Base-by-base conservation (phyloP, 2,888 invertebrate species). In the Drosophila sordidula region DNA sequence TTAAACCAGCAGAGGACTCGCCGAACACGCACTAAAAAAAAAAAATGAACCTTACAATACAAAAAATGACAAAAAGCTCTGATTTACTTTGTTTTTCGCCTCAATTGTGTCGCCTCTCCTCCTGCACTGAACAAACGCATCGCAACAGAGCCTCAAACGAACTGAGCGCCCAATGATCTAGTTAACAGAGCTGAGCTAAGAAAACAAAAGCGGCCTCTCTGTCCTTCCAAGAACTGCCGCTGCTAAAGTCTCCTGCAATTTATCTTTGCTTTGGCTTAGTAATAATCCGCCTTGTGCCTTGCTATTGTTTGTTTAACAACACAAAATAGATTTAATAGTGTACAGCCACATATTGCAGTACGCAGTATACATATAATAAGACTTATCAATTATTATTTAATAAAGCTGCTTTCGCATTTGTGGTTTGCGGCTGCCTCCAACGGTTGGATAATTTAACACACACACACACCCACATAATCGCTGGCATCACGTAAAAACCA, bases 361-460 rank as follows among this genome's bases (percentile, higher is more conserved):
- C 6, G 16, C 38, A 18, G 12, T 18, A 29, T 9, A 52, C 16
- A 11, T 34, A 25, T 36, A 34, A 12, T 12, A 6, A 5, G 14
- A n/a, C 14, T 25, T 8, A 34, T 50, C 16, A 51, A 8, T 51
- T 26, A 9, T 16, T 12, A 50, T 9, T 50, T 16, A 49, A 36
- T 50, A 4, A 22, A 6, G 22, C 49, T 36, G 49, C 22, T 36
- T 36, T 36, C 18, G 22, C 36, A 49, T 49, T 49, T 36, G 36
- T 22, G 34, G 49, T 8, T n/a, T 36, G 49, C 22, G 34, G 32
- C 14, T 14, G 22, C 22, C 11, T 14, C 5, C 2, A 36, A 38
- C 4, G 25, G 6, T 34, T 16, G 6, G 2, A 9, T 46, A 2
- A 34, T 22, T 22, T 6, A 22, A 44, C 32, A 22, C 18, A 16